phyloP scores from a whole-genome alignment of 2,888 invertebrate genomes.

The Plemyria rubiginata region DNA sequence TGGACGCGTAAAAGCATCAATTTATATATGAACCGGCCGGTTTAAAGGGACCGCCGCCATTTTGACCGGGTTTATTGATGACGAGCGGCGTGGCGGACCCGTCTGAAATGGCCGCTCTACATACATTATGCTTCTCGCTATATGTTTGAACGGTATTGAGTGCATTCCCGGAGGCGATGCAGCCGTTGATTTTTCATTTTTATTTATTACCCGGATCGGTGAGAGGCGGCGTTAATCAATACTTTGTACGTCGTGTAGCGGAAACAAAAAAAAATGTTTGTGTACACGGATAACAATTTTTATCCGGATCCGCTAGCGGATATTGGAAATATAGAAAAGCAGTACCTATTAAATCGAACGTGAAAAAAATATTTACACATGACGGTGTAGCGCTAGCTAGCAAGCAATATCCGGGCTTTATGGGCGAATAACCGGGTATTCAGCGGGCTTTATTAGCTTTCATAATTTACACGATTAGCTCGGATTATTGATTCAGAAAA shows the following conservation, averaged over 20 bases:
- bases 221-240: constrained; percentile 70
- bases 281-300: constrained; percentile 55
- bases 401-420: constrained; percentile 27
- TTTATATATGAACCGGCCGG: constrained; percentile 43
- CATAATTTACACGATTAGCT: constrained; percentile 22
- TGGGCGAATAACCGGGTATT: constrained; percentile 22
- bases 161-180: constrained; percentile 66
- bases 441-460: constrained; percentile 22
- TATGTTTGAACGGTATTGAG: constrained; percentile 60
- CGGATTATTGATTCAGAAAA: constrained; percentile 16
- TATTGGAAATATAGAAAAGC: constrained; percentile 45
- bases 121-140: constrained; percentile 47
- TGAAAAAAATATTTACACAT: constrained; percentile 48
- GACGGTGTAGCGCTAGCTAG: constrained; percentile 29
- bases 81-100: constrained; percentile 38
- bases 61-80: constrained; percentile 35
- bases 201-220: constrained; percentile 61
- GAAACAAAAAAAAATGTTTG: constrained; percentile 54
- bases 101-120: constrained; percentile 42
- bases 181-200: constrained; percentile 66
- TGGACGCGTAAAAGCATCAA: constrained; percentile 57
- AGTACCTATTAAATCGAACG: constrained; percentile 49
- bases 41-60: constrained; percentile 42
- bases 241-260: constrained; percentile 57
- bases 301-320: constrained; percentile 50